Evolutionary conservation across 2,888 invertebrate species (phyloP).

Genomic region (Pseudolycoriella hygida): DNA sequence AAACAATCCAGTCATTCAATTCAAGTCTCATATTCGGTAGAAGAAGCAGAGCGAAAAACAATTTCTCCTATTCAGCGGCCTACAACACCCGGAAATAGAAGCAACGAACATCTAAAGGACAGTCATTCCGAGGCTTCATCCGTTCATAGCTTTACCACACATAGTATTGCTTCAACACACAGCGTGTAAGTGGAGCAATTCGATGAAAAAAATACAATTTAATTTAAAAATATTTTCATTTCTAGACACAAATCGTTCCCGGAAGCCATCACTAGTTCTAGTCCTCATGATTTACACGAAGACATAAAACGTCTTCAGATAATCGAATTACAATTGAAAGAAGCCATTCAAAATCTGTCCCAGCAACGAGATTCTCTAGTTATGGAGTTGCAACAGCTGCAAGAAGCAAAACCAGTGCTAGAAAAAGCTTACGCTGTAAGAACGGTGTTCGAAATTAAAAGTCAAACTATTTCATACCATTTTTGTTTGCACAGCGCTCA

Average conservation of each 20-base stretch:
- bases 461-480: neutral
- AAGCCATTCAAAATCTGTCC: slow-evolving; percentile 26
- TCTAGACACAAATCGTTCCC: slow-evolving; percentile 15
- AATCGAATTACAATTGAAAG: slow-evolving; percentile 25
- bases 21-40: slow-evolving; percentile 6
- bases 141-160: slow-evolving; percentile 25
- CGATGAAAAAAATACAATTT: neutral
- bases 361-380: slow-evolving; percentile 27
- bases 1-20: slow-evolving; percentile 11
- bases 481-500: slow-evolving; percentile 20
- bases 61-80: slow-evolving; percentile 17
- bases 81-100: slow-evolving; percentile 12
- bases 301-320: slow-evolving; percentile 26
- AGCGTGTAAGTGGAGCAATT: slow-evolving; percentile 11
- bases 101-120: slow-evolving; percentile 16
- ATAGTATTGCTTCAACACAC: slow-evolving; percentile 24
- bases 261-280: slow-evolving; percentile 15
- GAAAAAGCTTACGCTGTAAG: slow-evolving; percentile 29
- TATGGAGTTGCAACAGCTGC: slow-evolving; percentile 30
- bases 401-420: slow-evolving; percentile 28
- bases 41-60: neutral
- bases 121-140: slow-evolving; percentile 25
- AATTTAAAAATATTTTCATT: neutral
- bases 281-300: slow-evolving; percentile 23
- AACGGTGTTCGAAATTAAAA: neutral